Percentiles rank a stretch among this genome's conserved stretches.
Conservation (phyloP, 2,888 invertebrate genomes). For the Microplitis manilae region DNA sequence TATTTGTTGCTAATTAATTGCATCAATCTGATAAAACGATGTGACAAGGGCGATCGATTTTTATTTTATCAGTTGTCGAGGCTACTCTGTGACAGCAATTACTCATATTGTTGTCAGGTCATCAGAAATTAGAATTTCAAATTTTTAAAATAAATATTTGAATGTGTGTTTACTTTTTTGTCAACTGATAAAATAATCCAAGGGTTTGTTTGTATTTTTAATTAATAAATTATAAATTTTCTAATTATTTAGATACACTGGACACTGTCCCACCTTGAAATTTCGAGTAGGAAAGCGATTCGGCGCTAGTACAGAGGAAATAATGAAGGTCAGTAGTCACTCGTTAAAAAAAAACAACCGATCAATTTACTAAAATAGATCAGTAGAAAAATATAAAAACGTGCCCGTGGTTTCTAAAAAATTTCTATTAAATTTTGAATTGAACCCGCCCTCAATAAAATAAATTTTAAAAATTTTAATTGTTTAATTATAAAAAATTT, state of each 20-base stretch:
- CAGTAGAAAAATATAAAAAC: not conserved
- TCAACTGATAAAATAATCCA: too few relatives aligned
- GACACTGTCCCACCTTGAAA: slow-evolving; percentile 81
- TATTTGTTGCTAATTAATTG: too few relatives aligned
- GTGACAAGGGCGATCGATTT: too few relatives aligned
- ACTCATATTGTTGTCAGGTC: not conserved
- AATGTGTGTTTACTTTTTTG: too few relatives aligned
- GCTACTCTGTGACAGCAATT: not conserved
- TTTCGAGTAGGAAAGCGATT: slow-evolving; percentile 82
- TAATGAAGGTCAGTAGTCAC: slow-evolving; percentile 73
- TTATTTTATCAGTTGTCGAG: too few relatives aligned
- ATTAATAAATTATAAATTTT: not conserved
- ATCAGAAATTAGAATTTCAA: too few relatives aligned
- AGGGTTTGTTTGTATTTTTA: too few relatives aligned
- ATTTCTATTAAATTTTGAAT: not conserved
- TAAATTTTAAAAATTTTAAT: not conserved
- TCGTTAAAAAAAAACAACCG: slow-evolving; percentile 4
- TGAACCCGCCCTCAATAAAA: not conserved
- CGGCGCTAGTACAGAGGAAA: slow-evolving; percentile 80
- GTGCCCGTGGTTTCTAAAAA: not conserved
- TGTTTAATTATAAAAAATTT: not conserved
- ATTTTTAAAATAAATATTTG: too few relatives aligned
- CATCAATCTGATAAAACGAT: too few relatives aligned
- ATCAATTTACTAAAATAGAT: not conserved
- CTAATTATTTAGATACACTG: slow-evolving; percentile 77